Evolutionary conservation across 2,113 vertebrate species (phyloP), one percentile per base, ranked within the genome.

Genomic region (Eurystomus gularis): DNA sequence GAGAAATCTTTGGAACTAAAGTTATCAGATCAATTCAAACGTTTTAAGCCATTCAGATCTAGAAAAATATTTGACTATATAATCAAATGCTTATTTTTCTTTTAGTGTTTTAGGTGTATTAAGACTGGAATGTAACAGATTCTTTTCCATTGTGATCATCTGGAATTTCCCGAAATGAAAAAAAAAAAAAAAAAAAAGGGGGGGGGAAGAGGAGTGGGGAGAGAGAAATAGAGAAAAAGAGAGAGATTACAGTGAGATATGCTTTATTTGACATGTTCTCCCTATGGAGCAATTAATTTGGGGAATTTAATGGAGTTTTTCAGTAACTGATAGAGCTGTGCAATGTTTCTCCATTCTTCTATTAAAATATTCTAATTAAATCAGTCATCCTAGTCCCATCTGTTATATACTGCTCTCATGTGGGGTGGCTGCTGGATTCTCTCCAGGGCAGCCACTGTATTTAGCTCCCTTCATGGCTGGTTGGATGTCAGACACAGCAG

Each of bases 311-410:
- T 97, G 96, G 93, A 90, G 88, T 89, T 96, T 94, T 94, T 90
- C 89, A 82, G 80, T 88, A 94, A 95, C 92, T 96, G 96, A 97
- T 91, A 98, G 96, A 98, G 84, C 97, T 97, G 61, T 96, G 93
- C 94, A 95, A 94, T 94, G 93, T 94, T 97, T 97, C 69, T 44
- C 91, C 49, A 92, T 97, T 95, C 91, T 96, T 96, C 97, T 97
- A 97, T 97, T 98, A 98, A 98, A 98, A 97, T 98, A 98, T 98
- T 97, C 97, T 98, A 98, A 98, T 98, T 98, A 97, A 98, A 98
- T 98, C 98, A 98, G 97, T 97, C 97, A 97, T 97, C 93, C 94
- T 94, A 85, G 95, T 97, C 97, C 97, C 97, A 98, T 98, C 97
- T 98, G 98, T 97, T 98, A 96, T 95, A 96, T 95, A 93, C 80